Percentiles rank a stretch among this genome's conserved stretches.
phyloP scores from a whole-genome alignment of 2,797 vertebrate species.

The Octomys mimax region DNA sequence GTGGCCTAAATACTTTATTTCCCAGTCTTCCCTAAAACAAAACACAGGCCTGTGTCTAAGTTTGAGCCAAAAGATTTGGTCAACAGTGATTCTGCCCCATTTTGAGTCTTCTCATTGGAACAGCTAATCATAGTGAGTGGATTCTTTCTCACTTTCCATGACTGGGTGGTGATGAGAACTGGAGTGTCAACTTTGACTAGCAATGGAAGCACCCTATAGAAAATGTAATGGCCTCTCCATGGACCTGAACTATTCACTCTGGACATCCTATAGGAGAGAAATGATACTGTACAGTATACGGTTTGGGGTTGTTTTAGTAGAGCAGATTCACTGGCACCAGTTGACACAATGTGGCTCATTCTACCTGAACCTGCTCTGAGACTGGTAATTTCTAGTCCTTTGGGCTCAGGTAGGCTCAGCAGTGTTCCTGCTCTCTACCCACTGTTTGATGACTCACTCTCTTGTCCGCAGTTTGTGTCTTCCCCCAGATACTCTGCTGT shows the following conservation, averaged over 20 bases:
- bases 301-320: not conserved
- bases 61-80: not conserved
- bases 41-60: not conserved
- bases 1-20: not conserved
- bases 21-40: slow-evolving; percentile 14
- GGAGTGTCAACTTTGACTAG: not conserved
- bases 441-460: not conserved
- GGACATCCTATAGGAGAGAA: not conserved
- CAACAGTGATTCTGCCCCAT: not conserved
- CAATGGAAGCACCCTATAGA: not conserved
- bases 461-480: not conserved
- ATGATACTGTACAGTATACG: not conserved
- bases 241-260: not conserved
- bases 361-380: not conserved
- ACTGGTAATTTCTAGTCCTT: not conserved
- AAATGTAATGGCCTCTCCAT: not conserved
- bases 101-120: not conserved
- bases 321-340: not conserved
- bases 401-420: not conserved
- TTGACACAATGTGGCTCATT: not conserved
- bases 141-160: not conserved
- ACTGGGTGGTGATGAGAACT: not conserved
- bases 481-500: not conserved
- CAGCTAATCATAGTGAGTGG: not conserved
- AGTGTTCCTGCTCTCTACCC: not conserved